phyloP scores from a whole-genome alignment of 2,113 vertebrate genomes.

The Anser brachyrhynchus region DNA sequence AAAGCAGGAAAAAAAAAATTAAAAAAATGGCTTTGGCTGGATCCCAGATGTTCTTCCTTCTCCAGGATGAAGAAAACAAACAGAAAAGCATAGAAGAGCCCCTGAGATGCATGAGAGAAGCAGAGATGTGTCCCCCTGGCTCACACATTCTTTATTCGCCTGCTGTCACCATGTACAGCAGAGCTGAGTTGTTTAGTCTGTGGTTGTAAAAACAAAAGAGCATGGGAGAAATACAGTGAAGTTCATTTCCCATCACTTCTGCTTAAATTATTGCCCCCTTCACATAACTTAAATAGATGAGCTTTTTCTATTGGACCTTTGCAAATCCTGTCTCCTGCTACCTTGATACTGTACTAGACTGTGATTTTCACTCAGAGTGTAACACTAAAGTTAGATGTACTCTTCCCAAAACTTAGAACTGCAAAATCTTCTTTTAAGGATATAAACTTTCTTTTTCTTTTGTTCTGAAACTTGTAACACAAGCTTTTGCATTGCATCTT shows the following conservation, averaged over 20 bases:
- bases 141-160: not conserved
- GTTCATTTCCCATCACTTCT: not conserved
- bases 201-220: not conserved
- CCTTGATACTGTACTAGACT: not conserved
- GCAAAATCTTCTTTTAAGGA: not conserved
- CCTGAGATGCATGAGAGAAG: not conserved
- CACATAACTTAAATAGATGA: not conserved
- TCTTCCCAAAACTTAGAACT: not conserved
- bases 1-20: not conserved
- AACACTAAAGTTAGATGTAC: not conserved
- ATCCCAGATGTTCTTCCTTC: not conserved
- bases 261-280: not conserved
- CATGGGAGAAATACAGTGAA: not conserved
- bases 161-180: rapidly evolving
- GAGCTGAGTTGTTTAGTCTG: not conserved
- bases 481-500: not conserved
- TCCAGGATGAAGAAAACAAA: not conserved
- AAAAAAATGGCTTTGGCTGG: not conserved
- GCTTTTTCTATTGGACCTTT: not conserved
- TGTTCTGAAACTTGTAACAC: not conserved
- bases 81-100: not conserved
- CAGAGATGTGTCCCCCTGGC: rapidly evolving
- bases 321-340: not conserved
- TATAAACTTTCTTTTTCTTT: not conserved
- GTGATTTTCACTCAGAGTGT: not conserved